Evolutionary conservation across 2,797 vertebrate genomes (phyloP).

Genomic region (Ctenosaura bakeri): DNA sequence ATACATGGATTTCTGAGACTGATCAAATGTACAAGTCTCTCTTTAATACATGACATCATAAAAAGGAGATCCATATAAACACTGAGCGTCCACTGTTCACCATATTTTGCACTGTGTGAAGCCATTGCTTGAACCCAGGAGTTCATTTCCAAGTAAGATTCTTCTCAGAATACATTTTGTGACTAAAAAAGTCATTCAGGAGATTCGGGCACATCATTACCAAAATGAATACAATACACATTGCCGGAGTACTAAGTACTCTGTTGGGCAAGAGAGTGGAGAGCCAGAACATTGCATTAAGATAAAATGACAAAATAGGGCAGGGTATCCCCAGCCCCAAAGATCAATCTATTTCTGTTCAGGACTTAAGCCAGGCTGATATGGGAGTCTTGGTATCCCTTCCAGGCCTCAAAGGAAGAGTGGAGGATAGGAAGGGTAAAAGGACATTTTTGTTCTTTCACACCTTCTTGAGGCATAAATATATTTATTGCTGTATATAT

Average conservation of each 20-base stretch:
- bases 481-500: neutral
- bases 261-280: neutral
- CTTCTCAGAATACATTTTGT: neutral
- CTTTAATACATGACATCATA: neutral
- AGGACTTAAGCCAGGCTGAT: no score
- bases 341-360: no score
- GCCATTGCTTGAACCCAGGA: neutral
- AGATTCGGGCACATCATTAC: neutral
- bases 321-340: no score
- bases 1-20: neutral
- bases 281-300: no score
- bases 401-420: no score
- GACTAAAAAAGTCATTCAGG: neutral
- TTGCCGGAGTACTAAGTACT: neutral
- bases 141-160: neutral
- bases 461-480: neutral
- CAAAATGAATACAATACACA: neutral
- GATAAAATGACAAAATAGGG: no score
- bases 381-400: neutral
- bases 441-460: neutral
- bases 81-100: neutral
- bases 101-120: neutral
- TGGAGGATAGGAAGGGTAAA: neutral
- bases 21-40: neutral
- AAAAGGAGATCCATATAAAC: neutral